These are phyloP conservation scores for Fragum fragum DNA, from an alignment of 2,888 invertebrate genomes.

Conservation along the genomic window DNA sequence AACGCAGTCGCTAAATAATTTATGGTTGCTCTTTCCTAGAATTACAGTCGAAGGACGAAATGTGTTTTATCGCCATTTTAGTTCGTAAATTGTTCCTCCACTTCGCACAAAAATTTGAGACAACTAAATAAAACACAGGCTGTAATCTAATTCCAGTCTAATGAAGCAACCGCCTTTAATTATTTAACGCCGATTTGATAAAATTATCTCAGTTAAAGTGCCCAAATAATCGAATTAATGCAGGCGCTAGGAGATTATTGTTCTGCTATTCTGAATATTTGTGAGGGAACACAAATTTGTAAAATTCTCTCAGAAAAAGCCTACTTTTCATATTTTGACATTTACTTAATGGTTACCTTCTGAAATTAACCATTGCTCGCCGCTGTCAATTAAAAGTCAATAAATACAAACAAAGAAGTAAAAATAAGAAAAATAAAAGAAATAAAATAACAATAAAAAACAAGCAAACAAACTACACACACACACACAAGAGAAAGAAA, in stretches of 20 bases:
- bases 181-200: constrained; percentile 5
- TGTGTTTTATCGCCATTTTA: not conserved
- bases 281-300: too few relatives aligned
- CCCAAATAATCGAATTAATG: not conserved
- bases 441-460: too few relatives aligned
- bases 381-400: too few relatives aligned
- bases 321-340: too few relatives aligned
- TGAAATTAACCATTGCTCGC: too few relatives aligned
- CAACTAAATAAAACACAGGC: not conserved
- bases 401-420: too few relatives aligned
- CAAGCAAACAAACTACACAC: too few relatives aligned
- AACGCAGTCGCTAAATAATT: not conserved
- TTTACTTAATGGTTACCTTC: too few relatives aligned
- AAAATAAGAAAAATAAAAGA: too few relatives aligned
- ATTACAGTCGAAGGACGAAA: not conserved
- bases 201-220: not conserved
- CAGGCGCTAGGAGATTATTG: not conserved
- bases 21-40: too few relatives aligned
- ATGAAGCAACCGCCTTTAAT: constrained; percentile 12
- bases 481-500: too few relatives aligned
- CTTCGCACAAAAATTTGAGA: not conserved
- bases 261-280: not conserved
- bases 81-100: not conserved
- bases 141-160: constrained; percentile 2
- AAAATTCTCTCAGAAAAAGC: too few relatives aligned